A percentile compares a stretch with the other conserved stretches of the same genome.
Conservation (phyloP, 2,888 invertebrate species). For the Cremastinae sp. region DNA sequence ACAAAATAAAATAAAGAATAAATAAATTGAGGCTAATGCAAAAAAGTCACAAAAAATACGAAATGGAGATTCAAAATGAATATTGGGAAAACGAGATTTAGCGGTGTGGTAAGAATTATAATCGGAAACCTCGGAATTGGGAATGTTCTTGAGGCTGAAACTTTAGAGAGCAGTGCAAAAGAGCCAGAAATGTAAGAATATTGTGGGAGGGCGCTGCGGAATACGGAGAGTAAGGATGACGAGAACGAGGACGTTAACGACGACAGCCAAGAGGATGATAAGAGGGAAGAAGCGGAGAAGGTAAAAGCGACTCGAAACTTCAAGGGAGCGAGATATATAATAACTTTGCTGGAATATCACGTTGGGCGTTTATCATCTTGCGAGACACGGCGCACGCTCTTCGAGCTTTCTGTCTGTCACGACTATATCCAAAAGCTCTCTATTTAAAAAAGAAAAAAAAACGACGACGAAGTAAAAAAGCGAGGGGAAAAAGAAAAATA, state of each 20-base stretch:
- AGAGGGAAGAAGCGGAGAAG: slow-evolving; percentile 8
- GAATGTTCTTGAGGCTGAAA: too few species aligned
- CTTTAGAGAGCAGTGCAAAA: neutral
- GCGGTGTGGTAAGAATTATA: too few species aligned
- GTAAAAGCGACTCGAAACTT: slow-evolving; percentile 44
- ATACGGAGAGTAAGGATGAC: slow-evolving; percentile 20
- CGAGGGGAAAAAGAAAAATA: slow-evolving; percentile 13
- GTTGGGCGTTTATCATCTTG: slow-evolving; percentile 42
- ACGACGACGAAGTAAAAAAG: neutral
- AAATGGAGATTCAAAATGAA: too few species aligned
- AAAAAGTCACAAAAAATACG: too few species aligned
- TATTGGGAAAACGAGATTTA: too few species aligned
- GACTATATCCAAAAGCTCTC: neutral
- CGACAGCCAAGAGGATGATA: slow-evolving; percentile 51
- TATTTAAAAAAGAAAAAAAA: neutral
- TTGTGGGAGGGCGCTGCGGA: neutral
- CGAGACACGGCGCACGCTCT: slow-evolving; percentile 23
- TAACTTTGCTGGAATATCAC: slow-evolving; percentile 44
- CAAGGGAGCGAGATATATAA: slow-evolving; percentile 25
- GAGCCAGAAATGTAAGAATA: slow-evolving; percentile 5
- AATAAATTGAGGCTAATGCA: too few species aligned
- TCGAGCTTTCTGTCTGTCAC: slow-evolving; percentile 47
- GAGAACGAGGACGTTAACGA: slow-evolving; percentile 26
- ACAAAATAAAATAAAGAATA: too few species aligned
- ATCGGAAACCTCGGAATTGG: too few species aligned